These are phyloP conservation scores for Eupleurogrammus muticus DNA, from an alignment of 2,797 vertebrate genomes.

Conservation along the genomic window DNA sequence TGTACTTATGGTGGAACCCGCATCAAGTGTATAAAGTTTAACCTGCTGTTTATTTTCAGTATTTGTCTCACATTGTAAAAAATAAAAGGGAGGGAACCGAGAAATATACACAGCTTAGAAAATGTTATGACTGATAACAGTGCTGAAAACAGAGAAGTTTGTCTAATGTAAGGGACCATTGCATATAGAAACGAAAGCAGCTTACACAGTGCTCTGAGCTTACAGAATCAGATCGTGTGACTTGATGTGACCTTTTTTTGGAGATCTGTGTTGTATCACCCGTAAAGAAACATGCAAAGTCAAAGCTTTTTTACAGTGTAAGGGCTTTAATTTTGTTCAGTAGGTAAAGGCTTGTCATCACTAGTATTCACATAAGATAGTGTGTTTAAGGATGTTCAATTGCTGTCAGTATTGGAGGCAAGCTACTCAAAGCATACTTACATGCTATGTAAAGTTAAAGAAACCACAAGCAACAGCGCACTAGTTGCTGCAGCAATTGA, in stretches of 20 bases:
- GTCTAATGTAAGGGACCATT: not conserved
- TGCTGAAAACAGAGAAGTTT: not conserved
- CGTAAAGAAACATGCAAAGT: not conserved
- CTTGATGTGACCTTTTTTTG: slow-evolving; percentile 8
- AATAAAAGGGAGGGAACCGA: not conserved
- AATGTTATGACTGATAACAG: slow-evolving; percentile 1
- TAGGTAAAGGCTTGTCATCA: not conserved
- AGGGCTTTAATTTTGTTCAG: not conserved
- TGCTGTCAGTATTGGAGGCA: not conserved
- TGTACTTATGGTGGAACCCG: slow-evolving; percentile 9
- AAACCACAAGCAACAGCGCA: not conserved
- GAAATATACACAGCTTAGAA: not conserved
- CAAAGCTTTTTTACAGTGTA: slow-evolving; percentile 7
- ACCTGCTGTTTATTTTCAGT: not conserved
- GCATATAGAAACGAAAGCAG: not conserved
- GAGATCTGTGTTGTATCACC: not conserved
- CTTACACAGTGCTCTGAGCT: not conserved
- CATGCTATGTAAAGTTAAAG: not conserved
- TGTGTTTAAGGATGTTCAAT: slow-evolving; percentile 1
- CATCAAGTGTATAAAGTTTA: not conserved
- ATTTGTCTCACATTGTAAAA: not conserved
- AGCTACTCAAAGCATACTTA: not conserved
- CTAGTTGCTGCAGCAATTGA: too few relatives aligned
- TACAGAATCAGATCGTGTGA: slow-evolving; percentile 1
- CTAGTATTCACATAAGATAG: not conserved